Conservation (phyloP, 2,888 invertebrate species). For the Cynaeus angustus region DNA sequence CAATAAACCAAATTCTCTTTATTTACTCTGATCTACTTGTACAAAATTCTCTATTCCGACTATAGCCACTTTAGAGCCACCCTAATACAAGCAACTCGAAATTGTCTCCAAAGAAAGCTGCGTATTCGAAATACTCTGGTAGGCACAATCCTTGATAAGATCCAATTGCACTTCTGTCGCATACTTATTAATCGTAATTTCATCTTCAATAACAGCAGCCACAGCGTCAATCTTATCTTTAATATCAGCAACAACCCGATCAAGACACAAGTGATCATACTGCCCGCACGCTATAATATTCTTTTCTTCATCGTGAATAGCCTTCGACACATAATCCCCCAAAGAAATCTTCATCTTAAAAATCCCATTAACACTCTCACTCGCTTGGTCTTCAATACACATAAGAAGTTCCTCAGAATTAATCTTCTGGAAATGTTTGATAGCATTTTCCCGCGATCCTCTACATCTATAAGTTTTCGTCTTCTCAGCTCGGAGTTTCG, state of each 20-base stretch:
- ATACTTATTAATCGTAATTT: background rate
- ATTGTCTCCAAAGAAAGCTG: background rate
- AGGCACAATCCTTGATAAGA: conserved; percentile 1
- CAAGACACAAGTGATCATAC: conserved; percentile 1
- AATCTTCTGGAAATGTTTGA: background rate
- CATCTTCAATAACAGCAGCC: conserved; percentile 8
- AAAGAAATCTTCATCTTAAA: conserved; percentile 1
- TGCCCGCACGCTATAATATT: conserved; percentile 5
- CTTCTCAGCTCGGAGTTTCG: conserved; percentile 1
- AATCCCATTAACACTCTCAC: background rate
- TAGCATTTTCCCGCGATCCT: conserved; percentile 14
- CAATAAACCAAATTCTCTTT: too few species aligned
- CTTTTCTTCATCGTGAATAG: conserved; percentile 1
- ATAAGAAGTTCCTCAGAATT: conserved; percentile 1
- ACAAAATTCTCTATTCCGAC: background rate
- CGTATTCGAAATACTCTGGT: background rate
- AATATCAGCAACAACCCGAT: conserved; percentile 10
- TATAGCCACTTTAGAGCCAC: background rate
- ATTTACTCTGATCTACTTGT: too few species aligned
- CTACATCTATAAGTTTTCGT: background rate
- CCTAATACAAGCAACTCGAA: conserved; percentile 4
- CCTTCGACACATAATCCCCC: background rate
- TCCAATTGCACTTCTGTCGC: conserved; percentile 2
- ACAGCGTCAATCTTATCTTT: conserved; percentile 10
- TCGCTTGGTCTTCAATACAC: conserved; percentile 1